phyloP scores from a whole-genome alignment of 30 jellyfish, hydroid and myxozoan species.

The Aurelia aurita complex sp. Pacific region DNA sequence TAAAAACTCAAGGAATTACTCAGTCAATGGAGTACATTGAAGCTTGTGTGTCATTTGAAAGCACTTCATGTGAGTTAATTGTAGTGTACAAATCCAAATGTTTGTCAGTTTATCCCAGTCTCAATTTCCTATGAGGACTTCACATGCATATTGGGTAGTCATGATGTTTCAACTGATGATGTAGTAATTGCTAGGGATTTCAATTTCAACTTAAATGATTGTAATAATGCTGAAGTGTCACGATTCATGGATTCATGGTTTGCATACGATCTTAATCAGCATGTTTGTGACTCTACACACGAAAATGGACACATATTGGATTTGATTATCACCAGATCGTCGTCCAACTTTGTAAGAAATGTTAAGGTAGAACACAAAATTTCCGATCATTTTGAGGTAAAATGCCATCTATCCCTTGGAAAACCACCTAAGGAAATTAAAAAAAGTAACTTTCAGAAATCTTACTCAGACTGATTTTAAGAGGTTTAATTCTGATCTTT shows the following conservation, averaged over 20 bases:
- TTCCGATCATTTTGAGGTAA: constrained; percentile 48
- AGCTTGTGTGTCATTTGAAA: background rate
- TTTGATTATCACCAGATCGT: constrained; percentile 51
- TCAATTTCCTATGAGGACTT: background rate
- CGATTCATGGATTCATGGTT: constrained; percentile 8
- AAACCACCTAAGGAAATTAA: constrained; percentile 24
- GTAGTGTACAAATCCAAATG: no score
- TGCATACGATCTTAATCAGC: constrained; percentile 40
- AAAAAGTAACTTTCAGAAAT: constrained; percentile 50
- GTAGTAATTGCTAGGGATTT: constrained; percentile 50
- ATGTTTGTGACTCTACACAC: constrained; percentile 42
- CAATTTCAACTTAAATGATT: constrained; percentile 33
- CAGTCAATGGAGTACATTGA: constrained; percentile 34
- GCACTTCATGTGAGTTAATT: no score
- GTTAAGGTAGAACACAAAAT: constrained; percentile 19
- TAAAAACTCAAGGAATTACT: constrained; percentile 21
- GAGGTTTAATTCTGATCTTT: constrained; percentile 28
- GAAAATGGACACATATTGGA: constrained; percentile 53
- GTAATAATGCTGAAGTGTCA: constrained; percentile 46
- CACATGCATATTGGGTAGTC: constrained; percentile 3
- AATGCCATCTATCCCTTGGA: constrained; percentile 37
- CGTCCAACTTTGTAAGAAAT: constrained; percentile 17
- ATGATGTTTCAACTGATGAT: constrained; percentile 29
- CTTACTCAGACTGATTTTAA: constrained; percentile 47
- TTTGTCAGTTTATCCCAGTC: background rate